phyloP scores from a whole-genome alignment of 1,140 invertebrate genomes.

The Heliconius nattereri region DNA sequence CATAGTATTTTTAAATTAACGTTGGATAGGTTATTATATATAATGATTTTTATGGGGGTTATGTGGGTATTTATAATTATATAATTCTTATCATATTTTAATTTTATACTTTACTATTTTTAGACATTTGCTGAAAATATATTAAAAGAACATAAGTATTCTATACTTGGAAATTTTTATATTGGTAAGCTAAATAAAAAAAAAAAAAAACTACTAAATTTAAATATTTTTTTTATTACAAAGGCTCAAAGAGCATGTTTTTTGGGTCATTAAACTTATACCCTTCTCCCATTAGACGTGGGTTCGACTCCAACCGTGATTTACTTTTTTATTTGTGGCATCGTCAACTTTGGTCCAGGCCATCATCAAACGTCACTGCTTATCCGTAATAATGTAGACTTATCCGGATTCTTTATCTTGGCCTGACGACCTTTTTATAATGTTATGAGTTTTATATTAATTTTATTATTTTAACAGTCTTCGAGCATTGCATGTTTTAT shows the following conservation, averaged over 20 bases:
- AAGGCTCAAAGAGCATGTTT: too few relatives aligned
- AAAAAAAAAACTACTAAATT: too few relatives aligned
- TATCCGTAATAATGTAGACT: not conserved
- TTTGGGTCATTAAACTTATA: not conserved
- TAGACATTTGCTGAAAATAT: too few relatives aligned
- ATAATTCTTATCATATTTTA: too few relatives aligned
- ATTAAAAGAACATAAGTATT: too few relatives aligned
- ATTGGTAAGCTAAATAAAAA: too few relatives aligned
- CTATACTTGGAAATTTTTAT: too few relatives aligned
- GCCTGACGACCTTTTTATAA: conserved; percentile 1
- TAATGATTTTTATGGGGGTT: not conserved
- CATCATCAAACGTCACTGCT: not conserved
- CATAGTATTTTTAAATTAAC: not conserved
- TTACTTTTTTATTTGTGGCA: not conserved
- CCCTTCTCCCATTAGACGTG: not conserved
- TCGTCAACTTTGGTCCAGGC: not conserved
- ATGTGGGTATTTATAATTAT: too few relatives aligned
- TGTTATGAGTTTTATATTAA: conserved; percentile 1
- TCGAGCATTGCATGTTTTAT: not conserved
- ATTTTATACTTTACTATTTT: too few relatives aligned
- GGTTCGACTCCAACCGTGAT: not conserved
- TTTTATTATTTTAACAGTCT: not conserved
- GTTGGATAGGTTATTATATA: not conserved
- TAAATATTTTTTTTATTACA: too few relatives aligned
- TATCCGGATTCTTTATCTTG: conserved; percentile 18